phyloP scores from a whole-genome alignment of 2,888 invertebrate genomes.

The Rhamphomyia laevipes region DNA sequence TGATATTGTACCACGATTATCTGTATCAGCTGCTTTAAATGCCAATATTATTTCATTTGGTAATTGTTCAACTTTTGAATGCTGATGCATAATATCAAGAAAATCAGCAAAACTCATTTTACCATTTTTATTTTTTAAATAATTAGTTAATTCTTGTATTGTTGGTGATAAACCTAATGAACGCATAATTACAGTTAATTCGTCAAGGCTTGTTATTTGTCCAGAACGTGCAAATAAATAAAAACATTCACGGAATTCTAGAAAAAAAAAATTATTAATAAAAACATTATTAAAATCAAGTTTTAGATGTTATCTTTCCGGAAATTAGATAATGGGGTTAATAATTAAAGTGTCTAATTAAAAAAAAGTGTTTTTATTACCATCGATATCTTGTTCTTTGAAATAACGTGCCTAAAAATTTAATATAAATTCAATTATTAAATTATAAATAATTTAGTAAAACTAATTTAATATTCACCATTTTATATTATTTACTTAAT shows the following conservation, averaged over 20 bases:
- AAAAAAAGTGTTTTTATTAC: slow-evolving; percentile 41
- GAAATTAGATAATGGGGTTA: too few relatives aligned
- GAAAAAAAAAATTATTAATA: slow-evolving; percentile 23
- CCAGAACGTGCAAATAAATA: slow-evolving; percentile 85
- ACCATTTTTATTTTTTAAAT: slow-evolving; percentile 66
- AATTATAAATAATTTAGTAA: too few relatives aligned
- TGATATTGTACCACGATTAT: slow-evolving; percentile 60
- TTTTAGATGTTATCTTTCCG: not conserved
- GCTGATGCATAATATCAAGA: slow-evolving; percentile 87
- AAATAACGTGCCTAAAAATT: slow-evolving; percentile 79
- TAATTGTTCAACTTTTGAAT: slow-evolving; percentile 47
- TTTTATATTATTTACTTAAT: too few relatives aligned
- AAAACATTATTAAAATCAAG: slow-evolving; percentile 5
- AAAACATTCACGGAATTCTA: slow-evolving; percentile 94
- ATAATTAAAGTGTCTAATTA: too few relatives aligned
- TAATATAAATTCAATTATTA: not conserved
- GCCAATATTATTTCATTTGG: slow-evolving; percentile 68
- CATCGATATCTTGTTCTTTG: slow-evolving; percentile 90
- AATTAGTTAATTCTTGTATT: slow-evolving; percentile 75
- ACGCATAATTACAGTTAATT: slow-evolving; percentile 87
- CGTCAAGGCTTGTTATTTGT: slow-evolving; percentile 77
- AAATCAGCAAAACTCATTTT: slow-evolving; percentile 94
- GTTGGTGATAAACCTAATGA: slow-evolving; percentile 91
- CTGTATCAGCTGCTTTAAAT: slow-evolving; percentile 73
- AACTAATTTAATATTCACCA: too few relatives aligned